Evolutionary conservation across 30 jellyfish, hydroid and myxozoan species (phyloP).

Genomic region (Turritopsis rubra): DNA sequence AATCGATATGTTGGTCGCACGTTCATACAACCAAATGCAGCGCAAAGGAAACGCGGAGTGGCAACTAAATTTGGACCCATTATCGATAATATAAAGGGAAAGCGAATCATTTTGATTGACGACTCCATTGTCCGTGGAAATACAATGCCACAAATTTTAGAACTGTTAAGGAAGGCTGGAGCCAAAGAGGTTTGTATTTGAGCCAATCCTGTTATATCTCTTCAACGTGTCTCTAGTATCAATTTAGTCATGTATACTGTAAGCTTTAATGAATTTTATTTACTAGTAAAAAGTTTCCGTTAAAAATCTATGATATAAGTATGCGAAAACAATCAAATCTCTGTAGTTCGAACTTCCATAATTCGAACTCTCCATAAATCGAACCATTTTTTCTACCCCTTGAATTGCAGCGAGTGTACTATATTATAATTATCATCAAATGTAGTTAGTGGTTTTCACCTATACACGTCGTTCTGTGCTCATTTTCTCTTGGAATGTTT

Average conservation of each 20-base stretch:
- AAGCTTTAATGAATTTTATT: neutral
- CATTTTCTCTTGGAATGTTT: neutral
- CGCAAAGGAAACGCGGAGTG: slow-evolving; percentile 68
- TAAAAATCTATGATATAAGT: too few species aligned
- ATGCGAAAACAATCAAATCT: too few species aligned
- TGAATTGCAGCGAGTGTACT: too few species aligned
- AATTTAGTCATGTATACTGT: neutral
- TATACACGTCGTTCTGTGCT: neutral
- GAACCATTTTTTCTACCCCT: too few species aligned
- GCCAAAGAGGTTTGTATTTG: slow-evolving; percentile 85
- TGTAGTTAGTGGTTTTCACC: too few species aligned
- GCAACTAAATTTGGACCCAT: slow-evolving; percentile 86
- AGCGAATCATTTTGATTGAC: slow-evolving; percentile 60
- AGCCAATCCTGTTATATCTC: neutral
- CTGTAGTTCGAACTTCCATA: too few species aligned
- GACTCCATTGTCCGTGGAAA: slow-evolving; percentile 90
- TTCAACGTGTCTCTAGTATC: neutral
- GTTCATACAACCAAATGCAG: slow-evolving; percentile 69
- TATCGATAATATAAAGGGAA: slow-evolving; percentile 55
- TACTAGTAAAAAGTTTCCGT: neutral
- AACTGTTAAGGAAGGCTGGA: slow-evolving; percentile 62
- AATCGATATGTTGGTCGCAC: slow-evolving; percentile 95
- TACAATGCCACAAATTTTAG: slow-evolving; percentile 80
- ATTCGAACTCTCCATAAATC: too few species aligned
- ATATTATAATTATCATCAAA: too few species aligned